Evolutionary conservation across 2,797 vertebrate genomes (phyloP).

Genomic region (Clamator glandarius): DNA sequence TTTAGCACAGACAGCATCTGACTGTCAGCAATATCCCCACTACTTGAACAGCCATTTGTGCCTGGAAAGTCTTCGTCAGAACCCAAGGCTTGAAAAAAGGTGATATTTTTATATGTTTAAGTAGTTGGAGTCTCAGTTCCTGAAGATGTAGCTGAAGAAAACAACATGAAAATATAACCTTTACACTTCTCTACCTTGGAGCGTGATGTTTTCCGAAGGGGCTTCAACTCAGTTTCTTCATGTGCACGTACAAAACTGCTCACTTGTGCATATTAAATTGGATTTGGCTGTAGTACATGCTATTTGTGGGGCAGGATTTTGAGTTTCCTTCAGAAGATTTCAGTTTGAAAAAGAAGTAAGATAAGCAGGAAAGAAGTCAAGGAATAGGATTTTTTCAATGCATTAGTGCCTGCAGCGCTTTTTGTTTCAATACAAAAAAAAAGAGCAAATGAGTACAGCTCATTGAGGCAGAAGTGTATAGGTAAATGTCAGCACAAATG

Average conservation of each 20-base stretch:
- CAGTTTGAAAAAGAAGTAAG: background rate
- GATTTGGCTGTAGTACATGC: background rate
- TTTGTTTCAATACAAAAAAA: constrained; percentile 8
- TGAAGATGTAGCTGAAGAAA: background rate
- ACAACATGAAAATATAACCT: background rate
- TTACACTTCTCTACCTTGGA: background rate
- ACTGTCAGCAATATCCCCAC: background rate
- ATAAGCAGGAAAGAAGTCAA: background rate
- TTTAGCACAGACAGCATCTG: accelerated
- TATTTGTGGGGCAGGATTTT: background rate
- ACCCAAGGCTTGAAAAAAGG: background rate
- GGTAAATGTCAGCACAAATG: constrained; percentile 59
- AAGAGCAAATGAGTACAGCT: background rate
- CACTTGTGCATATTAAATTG: background rate
- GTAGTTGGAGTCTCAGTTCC: background rate
- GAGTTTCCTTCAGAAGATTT: background rate
- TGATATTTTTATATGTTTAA: background rate
- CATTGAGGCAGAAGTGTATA: constrained; percentile 33
- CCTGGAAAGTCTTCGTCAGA: background rate
- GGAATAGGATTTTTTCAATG: background rate
- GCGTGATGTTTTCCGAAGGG: background rate
- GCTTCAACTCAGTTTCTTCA: background rate
- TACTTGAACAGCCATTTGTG: background rate
- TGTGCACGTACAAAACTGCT: background rate
- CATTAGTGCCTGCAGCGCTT: background rate